Conservation (phyloP, 1,140 invertebrate species). For the Cyrtorhinus lividipennis region DNA sequence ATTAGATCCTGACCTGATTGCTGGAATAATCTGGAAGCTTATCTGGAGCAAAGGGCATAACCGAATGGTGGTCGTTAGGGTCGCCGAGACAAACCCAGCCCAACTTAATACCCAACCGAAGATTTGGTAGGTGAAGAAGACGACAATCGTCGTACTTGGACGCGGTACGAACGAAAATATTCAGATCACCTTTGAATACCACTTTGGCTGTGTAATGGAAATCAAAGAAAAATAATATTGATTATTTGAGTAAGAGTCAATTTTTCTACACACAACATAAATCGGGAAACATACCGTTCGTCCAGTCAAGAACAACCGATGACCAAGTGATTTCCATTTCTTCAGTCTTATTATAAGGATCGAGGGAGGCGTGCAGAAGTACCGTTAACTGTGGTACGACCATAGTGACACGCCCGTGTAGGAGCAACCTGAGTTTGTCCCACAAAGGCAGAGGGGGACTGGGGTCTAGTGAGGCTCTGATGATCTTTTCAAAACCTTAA, state of each 20-base stretch:
- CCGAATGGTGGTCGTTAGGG: slow-evolving; percentile 89
- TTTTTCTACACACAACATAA: no score
- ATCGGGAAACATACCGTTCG: slow-evolving; percentile 75
- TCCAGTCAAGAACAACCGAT: slow-evolving; percentile 86
- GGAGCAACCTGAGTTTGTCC: slow-evolving; percentile 87
- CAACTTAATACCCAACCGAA: slow-evolving; percentile 72
- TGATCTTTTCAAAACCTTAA: slow-evolving; percentile 63
- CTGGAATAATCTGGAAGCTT: slow-evolving; percentile 94
- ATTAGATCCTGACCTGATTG: slow-evolving; percentile 60
- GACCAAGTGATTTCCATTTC: slow-evolving; percentile 96
- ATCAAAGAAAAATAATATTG: neutral
- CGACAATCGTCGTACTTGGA: slow-evolving; percentile 97
- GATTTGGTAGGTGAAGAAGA: slow-evolving; percentile 75
- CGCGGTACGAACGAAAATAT: slow-evolving; percentile 83
- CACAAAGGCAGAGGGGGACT: slow-evolving; percentile 88
- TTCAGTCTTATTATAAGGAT: slow-evolving; percentile 97
- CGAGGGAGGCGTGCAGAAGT: slow-evolving; percentile 80
- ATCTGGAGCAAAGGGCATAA: slow-evolving; percentile 90
- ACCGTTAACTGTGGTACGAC: slow-evolving; percentile 74
- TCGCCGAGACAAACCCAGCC: slow-evolving; percentile 86
- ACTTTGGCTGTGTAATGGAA: slow-evolving; percentile 48
- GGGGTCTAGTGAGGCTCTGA: slow-evolving; percentile 78
- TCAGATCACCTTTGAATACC: slow-evolving; percentile 69
- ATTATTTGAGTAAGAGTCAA: no score
- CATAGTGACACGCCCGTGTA: slow-evolving; percentile 84